Percentiles rank a stretch among this genome's conserved stretches.
Evolutionary conservation across 1,140 invertebrate species (phyloP).

Genomic region (Triops longicaudatus): DNA sequence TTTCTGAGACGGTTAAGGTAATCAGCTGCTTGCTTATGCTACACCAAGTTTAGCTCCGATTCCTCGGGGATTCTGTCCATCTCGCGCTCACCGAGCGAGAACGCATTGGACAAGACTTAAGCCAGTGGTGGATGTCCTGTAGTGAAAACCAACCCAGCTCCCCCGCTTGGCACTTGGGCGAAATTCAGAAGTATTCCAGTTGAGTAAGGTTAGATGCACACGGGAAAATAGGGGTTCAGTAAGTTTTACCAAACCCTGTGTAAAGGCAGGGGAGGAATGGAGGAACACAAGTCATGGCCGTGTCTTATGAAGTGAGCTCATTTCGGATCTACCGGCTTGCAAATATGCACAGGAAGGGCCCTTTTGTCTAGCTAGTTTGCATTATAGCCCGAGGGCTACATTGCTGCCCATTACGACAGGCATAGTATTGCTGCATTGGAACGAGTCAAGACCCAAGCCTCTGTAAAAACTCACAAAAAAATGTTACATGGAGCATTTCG

Average conservation of each 20-base stretch:
- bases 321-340: background rate
- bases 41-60: background rate
- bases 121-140: background rate
- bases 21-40: background rate
- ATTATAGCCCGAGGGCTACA: background rate
- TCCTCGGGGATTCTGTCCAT: slow-evolving; percentile 1
- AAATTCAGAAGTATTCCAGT: too few species aligned
- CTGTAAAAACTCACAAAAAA: background rate
- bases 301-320: too few species aligned
- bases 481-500: background rate
- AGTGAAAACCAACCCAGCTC: too few species aligned
- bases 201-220: too few species aligned
- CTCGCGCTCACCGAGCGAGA: background rate
- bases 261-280: too few species aligned
- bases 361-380: background rate
- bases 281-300: too few species aligned
- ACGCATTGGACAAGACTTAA: background rate
- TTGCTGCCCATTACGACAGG: background rate
- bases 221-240: too few species aligned
- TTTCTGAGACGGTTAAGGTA: background rate
- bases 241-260: too few species aligned
- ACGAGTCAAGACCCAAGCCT: background rate
- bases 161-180: too few species aligned
- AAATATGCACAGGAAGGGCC: background rate
- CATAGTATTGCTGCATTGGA: background rate